Evolutionary conservation across 2,797 vertebrate species (phyloP).

Genomic region (Margarornis squamiger): DNA sequence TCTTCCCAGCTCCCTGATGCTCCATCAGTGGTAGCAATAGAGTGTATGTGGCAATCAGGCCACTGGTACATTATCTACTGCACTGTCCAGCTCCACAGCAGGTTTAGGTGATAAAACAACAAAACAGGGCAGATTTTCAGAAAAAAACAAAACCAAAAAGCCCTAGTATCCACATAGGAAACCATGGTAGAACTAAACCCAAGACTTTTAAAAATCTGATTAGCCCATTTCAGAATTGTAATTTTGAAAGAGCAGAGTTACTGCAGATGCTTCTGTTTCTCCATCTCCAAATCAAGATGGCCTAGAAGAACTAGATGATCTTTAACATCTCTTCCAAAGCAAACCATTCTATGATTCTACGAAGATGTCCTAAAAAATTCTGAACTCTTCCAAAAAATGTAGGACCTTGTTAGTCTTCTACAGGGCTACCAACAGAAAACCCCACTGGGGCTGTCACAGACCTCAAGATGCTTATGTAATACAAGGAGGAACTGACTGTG

Average conservation of each 20-base stretch:
- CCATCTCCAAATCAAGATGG: background rate
- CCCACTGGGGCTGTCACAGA: background rate
- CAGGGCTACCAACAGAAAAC: background rate
- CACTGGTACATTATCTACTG: background rate
- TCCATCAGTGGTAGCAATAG: background rate
- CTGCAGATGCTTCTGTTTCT: background rate
- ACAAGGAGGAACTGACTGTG: background rate
- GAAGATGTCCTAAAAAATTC: background rate
- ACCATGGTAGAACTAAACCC: background rate
- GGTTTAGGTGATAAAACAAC: background rate
- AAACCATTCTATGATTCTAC: background rate
- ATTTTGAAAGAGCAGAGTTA: background rate
- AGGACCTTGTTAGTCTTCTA: background rate
- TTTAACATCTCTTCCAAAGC: background rate
- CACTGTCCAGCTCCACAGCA: background rate
- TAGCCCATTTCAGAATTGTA: background rate
- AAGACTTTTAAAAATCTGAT: background rate
- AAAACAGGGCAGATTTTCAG: background rate
- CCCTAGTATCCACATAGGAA: background rate
- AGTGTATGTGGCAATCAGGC: background rate
- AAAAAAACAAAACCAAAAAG: background rate
- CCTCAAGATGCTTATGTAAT: background rate
- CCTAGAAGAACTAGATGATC: background rate
- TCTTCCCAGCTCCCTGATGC: background rate
- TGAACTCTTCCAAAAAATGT: background rate